phyloP scores from a whole-genome alignment of 2,888 invertebrate species.

The Hesperia comma region DNA sequence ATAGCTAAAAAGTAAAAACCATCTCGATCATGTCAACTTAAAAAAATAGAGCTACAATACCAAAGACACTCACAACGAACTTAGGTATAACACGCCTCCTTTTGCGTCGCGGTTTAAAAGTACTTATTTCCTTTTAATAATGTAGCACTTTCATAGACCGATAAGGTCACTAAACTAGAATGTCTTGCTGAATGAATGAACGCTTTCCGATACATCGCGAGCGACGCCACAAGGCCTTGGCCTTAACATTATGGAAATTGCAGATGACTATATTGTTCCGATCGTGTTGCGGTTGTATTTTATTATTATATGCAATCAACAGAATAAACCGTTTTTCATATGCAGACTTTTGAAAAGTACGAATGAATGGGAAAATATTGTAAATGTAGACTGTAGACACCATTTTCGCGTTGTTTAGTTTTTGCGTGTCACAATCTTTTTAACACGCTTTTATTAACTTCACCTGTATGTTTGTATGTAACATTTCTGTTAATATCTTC shows the following conservation, averaged over 20 bases:
- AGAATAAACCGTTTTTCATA: background rate
- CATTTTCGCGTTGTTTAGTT: no score
- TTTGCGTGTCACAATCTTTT: no score
- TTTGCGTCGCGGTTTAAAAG: no score
- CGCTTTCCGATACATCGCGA: conserved; percentile 2
- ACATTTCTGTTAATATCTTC: no score
- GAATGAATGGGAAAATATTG: conserved; percentile 25
- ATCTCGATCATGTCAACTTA: no score
- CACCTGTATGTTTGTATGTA: no score
- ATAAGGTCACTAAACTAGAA: conserved; percentile 20
- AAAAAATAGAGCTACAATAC: no score
- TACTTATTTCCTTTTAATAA: background rate
- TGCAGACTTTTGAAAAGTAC: background rate
- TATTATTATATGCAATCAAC: conserved; percentile 10
- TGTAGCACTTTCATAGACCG: background rate
- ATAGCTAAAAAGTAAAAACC: no score
- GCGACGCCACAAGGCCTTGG: conserved; percentile 56
- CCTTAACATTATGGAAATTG: conserved; percentile 73
- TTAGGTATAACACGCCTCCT: no score
- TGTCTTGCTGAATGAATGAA: conserved; percentile 37
- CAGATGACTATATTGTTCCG: conserved; percentile 28
- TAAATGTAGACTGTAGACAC: no score
- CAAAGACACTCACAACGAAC: no score
- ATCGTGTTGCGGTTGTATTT: conserved; percentile 9
- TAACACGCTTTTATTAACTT: no score